A percentile compares a stretch with the other conserved stretches of the same genome.
Conservation (phyloP, 1,140 invertebrate species). For the Drepana arcuata region DNA sequence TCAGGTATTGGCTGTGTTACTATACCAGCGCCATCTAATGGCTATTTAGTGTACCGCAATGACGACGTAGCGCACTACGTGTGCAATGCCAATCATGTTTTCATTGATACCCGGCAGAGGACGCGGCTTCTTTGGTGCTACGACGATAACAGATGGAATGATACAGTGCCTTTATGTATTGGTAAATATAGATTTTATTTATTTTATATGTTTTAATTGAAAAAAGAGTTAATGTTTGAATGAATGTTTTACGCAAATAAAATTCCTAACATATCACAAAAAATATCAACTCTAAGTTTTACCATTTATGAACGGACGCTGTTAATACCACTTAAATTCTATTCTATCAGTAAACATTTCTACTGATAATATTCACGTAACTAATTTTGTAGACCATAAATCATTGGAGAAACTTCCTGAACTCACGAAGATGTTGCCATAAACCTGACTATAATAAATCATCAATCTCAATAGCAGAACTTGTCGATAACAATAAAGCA, state of each 20-base stretch:
- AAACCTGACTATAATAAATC: constrained; percentile 20
- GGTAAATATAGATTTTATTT: constrained; percentile 60
- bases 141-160: constrained; percentile 74
- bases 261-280: background rate
- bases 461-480: constrained; percentile 12
- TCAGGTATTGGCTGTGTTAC: constrained; percentile 74
- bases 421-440: constrained; percentile 7
- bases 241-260: background rate
- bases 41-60: constrained; percentile 73
- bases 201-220: background rate
- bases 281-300: background rate
- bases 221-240: background rate
- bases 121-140: constrained; percentile 71
- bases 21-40: constrained; percentile 71
- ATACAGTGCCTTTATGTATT: constrained; percentile 73
- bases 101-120: constrained; percentile 71
- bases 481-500: constrained; percentile 25
- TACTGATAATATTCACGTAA: background rate
- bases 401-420: constrained; percentile 6
- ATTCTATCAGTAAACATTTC: background rate
- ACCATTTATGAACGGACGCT: background rate
- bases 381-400: background rate
- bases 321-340: background rate
- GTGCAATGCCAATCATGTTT: constrained; percentile 74
- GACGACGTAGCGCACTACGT: constrained; percentile 73